Base-by-base conservation (phyloP, 2,113 vertebrate genomes). In the Mionectes macconnelli region DNA sequence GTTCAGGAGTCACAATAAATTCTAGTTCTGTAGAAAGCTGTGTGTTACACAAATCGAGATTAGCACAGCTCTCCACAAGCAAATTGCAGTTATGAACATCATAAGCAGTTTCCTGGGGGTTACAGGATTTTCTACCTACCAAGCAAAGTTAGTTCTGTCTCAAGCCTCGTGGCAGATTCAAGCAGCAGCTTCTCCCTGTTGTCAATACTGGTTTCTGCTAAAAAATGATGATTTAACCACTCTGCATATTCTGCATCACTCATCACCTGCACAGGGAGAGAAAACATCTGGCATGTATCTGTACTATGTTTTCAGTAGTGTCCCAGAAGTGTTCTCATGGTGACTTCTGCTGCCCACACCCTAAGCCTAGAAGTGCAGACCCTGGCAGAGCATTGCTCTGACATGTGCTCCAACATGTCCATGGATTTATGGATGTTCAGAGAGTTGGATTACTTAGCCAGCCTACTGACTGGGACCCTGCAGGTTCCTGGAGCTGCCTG, bases 141-240 rank as follows among this genome's bases (percentile, higher is more conserved):
- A 12, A 99, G 97, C 79, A 99, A 97, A 6, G 98, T 99, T 66
- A 99, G 98, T 83, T 98, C 87, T 1, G 96, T 99, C 97, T 99
- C 99, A 93, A 99, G 97, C 59, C 95, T 98, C 91, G 97, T 86
- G 9, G 98, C 98, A 27, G 99, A 99, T 62, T 99, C 98, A 66
- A 98, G 95, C 63, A 99, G 96, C 53, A 99, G 96, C 87, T 99
- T 98, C 73, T 99, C 99, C 84, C 98, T 96, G 81, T 98, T 98
- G 94, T 99, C 99, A 60, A 99, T 99, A 97, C 98, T 99, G 93
- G 98, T 99, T 97, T 99, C 99, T 13, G 99, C 99, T 96, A 98
- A 89, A 95, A 98, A 97, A 45, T 98, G 99, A 31, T 89, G 96
- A 87, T 98, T 98, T 87, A 99, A 93, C 99, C 99, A 99, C 45